These are phyloP conservation scores for Arrhamphus sclerolepis DNA, from an alignment of 2,797 vertebrate genomes.

Conservation along the genomic window DNA sequence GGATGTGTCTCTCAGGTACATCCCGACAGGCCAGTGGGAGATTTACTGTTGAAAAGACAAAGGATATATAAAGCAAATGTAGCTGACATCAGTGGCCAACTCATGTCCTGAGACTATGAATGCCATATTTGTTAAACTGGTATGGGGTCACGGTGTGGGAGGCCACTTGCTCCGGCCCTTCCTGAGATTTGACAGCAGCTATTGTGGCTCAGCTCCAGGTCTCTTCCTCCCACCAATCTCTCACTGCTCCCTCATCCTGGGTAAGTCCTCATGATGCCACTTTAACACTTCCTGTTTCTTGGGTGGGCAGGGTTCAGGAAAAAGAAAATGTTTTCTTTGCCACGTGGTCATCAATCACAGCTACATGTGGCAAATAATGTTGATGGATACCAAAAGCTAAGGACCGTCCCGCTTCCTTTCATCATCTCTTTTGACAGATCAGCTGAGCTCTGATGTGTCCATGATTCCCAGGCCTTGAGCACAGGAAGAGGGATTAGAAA, in stretches of 20 bases:
- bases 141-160: constrained; percentile 69
- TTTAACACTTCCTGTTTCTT: constrained; percentile 57
- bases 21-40: constrained; percentile 51
- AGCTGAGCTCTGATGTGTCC: constrained; percentile 47
- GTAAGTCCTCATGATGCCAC: constrained; percentile 35
- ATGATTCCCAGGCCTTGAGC: constrained; percentile 73
- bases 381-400: constrained; percentile 23
- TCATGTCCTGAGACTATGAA: constrained; percentile 52
- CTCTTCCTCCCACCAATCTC: constrained; percentile 70
- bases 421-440: constrained; percentile 28
- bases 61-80: constrained; percentile 51
- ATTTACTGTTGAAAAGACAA: constrained; percentile 61
- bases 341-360: constrained; percentile 19
- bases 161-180: constrained; percentile 73
- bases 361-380: constrained; percentile 28
- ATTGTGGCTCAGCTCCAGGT: constrained; percentile 73
- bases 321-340: constrained; percentile 30
- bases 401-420: constrained; percentile 9
- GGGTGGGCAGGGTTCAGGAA: constrained; percentile 21
- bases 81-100: constrained; percentile 52
- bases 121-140: constrained; percentile 68
- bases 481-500: constrained; percentile 81
- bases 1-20: constrained; percentile 57
- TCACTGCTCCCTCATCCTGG: constrained; percentile 50
- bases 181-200: constrained; percentile 76